A percentile compares a stretch with the other conserved stretches of the same genome.
phyloP scores from a whole-genome alignment of 2,797 vertebrate species.

The Pteronotus mesoamericanus region DNA sequence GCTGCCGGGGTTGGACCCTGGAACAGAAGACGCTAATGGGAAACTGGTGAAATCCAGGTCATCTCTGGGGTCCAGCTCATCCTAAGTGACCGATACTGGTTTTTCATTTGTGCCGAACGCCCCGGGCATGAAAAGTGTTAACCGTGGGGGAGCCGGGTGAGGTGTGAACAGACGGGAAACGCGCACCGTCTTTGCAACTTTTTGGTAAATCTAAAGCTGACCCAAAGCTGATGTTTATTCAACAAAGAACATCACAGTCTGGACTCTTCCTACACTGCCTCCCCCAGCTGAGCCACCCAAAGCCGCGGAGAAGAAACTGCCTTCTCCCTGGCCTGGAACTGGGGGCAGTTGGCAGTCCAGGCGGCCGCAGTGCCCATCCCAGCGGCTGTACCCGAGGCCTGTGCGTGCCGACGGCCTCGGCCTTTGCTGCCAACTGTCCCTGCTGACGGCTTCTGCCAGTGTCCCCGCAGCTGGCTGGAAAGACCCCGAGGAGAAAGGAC shows the following conservation, averaged over 20 bases:
- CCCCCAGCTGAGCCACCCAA: not conserved
- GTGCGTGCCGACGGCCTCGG: accelerated
- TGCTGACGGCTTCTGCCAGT: accelerated
- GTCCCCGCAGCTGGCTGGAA: not conserved
- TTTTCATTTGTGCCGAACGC: not conserved
- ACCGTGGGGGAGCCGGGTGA: accelerated
- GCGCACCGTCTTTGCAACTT: accelerated
- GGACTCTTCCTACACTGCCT: not conserved
- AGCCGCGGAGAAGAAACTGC: not conserved
- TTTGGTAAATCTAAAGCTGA: not conserved
- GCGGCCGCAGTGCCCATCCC: not conserved
- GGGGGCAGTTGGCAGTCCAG: no score
- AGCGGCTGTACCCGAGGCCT: not conserved
- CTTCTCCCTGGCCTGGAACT: not conserved
- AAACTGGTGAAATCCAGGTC: not conserved
- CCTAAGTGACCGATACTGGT: accelerated
- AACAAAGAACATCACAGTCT: not conserved
- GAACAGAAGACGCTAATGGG: not conserved
- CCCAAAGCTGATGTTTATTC: not conserved
- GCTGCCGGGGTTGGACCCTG: not conserved
- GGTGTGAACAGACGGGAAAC: no score
- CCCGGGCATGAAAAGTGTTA: not conserved
- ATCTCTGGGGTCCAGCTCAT: not conserved
- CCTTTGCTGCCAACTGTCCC: not conserved
- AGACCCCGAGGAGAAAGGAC: not conserved